These are phyloP conservation scores for Mythimna pallens DNA, from an alignment of 2,888 invertebrate genomes.

Conservation along the genomic window DNA sequence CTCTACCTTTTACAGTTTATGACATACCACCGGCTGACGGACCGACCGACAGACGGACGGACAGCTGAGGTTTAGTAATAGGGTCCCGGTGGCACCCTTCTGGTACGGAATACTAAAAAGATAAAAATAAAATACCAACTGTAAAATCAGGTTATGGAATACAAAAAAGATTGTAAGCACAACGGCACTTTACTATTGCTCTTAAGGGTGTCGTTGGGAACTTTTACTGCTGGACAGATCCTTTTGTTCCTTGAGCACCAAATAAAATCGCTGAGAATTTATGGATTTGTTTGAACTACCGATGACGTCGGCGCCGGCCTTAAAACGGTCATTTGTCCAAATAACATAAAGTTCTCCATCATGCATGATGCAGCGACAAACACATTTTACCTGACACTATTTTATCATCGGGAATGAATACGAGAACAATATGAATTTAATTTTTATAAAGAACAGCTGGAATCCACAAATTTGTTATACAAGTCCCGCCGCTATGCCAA, in stretches of 20 bases:
- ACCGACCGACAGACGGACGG: no score
- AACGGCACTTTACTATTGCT: conserved; percentile 12
- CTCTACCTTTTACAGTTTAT: no score
- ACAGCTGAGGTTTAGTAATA: no score
- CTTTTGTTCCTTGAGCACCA: conserved; percentile 32
- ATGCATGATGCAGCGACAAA: not conserved
- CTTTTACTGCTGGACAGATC: conserved; percentile 35
- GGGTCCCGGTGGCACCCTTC: no score
- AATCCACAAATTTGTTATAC: conserved; percentile 44
- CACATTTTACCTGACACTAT: conserved; percentile 20
- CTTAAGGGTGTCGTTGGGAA: conserved; percentile 19
- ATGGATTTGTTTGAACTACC: conserved; percentile 31
- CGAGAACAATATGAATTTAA: conserved; percentile 45
- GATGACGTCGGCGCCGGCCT: not conserved
- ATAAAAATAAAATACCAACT: conserved; percentile 1
- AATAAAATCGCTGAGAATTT: conserved; percentile 21
- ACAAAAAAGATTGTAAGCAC: conserved; percentile 24
- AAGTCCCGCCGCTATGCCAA: conserved; percentile 47
- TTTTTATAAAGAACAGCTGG: conserved; percentile 21
- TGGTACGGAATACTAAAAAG: no score
- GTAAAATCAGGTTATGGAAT: conserved; percentile 20
- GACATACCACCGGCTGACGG: no score
- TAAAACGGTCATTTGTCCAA: not conserved
- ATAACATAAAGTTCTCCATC: conserved; percentile 1
- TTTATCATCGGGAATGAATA: conserved; percentile 32